Base-by-base conservation (phyloP, 2,797 vertebrate genomes). In the Helarctos malayanus region DNA sequence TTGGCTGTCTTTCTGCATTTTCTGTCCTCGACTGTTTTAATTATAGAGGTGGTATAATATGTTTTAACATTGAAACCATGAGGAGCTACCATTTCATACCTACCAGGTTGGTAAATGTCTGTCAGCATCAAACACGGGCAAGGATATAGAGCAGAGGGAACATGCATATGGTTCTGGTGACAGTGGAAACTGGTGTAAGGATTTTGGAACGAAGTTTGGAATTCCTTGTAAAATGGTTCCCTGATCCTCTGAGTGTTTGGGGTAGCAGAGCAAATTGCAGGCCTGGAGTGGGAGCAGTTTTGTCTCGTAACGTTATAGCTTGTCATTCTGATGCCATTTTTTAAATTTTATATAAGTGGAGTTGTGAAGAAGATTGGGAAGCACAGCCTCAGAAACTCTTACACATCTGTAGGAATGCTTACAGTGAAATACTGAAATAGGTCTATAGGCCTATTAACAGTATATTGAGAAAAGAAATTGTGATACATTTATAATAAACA, bases 41-140 rank as follows among this genome's bases (percentile, higher is more conserved):
- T 81, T 68, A 78, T 25, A 82, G 41, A 83, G 49, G 49, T 27
- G 79, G 4, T 41, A 27, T 71, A 93, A 71, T 95, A 56, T 56
- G 54, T 85, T 93, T 96, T 92, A 81, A 73, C 75, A 73, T 56
- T 73, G 81, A 90, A 93, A 25, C 29, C 23, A 25, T 29, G 10
- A 38, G 49, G 41, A 47, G 23, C 23, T 19, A 13, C 54, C 11
- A 1, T 88, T 89, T 79, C 47, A n/a, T n/a, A 32, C 38, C 75
- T 92, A 65, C 59, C 59, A 68, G 49, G 15, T 41, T 65, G 89
- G 84, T 82, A 75, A 25, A 79, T 80, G 45, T 47, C 65, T 76
- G 41, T 63, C 79, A 27, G 3, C 71, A 8, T 91, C 49, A 32
- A 69, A 57, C 71, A 13, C 13, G 49, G 61, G 13, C 65, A 75